Evolutionary conservation across 2,113 vertebrate species (phyloP), one percentile per base, ranked within the genome.

Genomic region (Ptilonorhynchus violaceus): DNA sequence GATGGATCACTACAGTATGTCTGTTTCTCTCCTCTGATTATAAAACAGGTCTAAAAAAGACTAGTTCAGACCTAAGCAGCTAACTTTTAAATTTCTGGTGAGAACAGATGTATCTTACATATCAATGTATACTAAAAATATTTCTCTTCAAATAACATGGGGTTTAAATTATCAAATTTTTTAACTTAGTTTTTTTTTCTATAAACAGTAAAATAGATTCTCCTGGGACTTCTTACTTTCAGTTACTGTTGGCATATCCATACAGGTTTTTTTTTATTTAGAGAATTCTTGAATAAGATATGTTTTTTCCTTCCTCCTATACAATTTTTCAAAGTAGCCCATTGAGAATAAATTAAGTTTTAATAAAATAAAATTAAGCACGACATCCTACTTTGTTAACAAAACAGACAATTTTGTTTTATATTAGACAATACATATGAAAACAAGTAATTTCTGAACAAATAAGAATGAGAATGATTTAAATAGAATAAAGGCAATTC

Each of bases 351-450:
- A 70, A 70, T 72, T 20, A 50, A 1, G 4, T 8, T 74, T 50
- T 30, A 59, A 85, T 37, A 63, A 56, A 73, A 7, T 64, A 44
- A 59, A 64, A 63, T 42, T 52, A 12, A 63, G 85, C 70, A 13
- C 0, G 0, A 6, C 7, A 39, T 56, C 16, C 23, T 33, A 42
- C 5, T 63, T 58, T 52, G 7, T 31, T 52, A 77, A 35, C 3
- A 60, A 84, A 87, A 37, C 14, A 42, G 5, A 44, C 2, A 0
- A 31, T 76, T 85, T 83, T 55, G 22, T 76, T 56, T 76, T 15
- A 33, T 60, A 44, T 5, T 83, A 73, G 11, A 25, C 15, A 18
- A 31, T 80, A 3, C 8, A 47, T 58, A 24, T 41, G 10, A 28
- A 49, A 70, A 35, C 44, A 11, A 6, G 3, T 8, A 31, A 75